phyloP scores from a whole-genome alignment of 1,140 invertebrate genomes.

The Bombus huntii region DNA sequence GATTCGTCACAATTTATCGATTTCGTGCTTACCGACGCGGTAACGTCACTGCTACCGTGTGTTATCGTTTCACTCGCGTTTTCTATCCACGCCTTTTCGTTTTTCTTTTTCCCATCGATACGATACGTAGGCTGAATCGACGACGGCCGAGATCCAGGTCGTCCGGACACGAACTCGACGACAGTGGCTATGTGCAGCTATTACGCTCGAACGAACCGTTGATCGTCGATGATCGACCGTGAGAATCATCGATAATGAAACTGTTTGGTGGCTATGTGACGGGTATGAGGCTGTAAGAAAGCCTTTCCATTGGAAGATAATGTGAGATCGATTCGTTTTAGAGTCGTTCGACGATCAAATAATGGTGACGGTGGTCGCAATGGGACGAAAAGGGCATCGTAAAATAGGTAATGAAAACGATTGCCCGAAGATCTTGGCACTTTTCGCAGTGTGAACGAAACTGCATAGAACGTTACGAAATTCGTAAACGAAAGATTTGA shows the following conservation, averaged over 20 bases:
- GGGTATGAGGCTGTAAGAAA: neutral
- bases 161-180: neutral
- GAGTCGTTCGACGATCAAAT: no score
- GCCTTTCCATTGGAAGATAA: neutral
- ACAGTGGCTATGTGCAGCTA: neutral
- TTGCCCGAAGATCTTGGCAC: no score
- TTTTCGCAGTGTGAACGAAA: no score
- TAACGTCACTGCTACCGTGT: neutral
- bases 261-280: neutral
- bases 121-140: neutral
- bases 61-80: neutral
- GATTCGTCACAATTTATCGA: neutral
- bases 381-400: no score
- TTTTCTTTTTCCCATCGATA: neutral
- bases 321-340: neutral
- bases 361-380: no score
- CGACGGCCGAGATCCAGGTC: neutral
- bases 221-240: neutral
- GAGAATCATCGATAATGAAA: neutral
- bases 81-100: neutral
- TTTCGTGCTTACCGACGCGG: neutral
- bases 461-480: no score
- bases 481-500: no score
- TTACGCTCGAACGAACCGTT: slow-evolving; percentile 1
- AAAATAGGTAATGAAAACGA: no score